Evolutionary conservation across 2,797 vertebrate genomes (phyloP).

Genomic region (Cryptoblepharus egeriae): DNA sequence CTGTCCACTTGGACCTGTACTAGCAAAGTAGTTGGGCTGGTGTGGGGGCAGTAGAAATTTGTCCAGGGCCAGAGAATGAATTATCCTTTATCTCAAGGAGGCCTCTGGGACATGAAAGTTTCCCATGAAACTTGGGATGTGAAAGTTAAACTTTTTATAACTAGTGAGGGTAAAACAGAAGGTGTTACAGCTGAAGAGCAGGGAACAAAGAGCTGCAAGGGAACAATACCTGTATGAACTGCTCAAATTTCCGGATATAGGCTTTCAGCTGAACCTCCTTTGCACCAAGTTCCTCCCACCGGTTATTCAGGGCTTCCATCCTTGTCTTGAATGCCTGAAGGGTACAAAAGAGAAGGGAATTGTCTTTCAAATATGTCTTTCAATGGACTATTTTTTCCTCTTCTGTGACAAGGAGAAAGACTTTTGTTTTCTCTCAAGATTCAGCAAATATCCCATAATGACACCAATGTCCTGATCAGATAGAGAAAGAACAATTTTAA

Average conservation of each 20-base stretch:
- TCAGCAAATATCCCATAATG: background rate
- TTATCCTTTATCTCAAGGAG: too few species aligned
- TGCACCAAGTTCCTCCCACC: constrained; percentile 68
- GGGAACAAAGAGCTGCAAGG: background rate
- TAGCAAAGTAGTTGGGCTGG: too few species aligned
- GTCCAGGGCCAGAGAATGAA: too few species aligned
- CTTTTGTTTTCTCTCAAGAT: background rate
- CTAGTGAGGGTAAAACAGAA: background rate
- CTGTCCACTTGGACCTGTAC: too few species aligned
- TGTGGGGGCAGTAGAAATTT: too few species aligned
- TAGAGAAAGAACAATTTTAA: background rate
- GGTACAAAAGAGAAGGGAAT: background rate
- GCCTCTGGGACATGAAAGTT: too few species aligned
- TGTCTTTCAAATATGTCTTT: too few species aligned
- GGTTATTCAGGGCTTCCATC: constrained; percentile 68
- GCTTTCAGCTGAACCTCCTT: constrained; percentile 71
- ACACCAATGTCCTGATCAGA: background rate
- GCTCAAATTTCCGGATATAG: constrained; percentile 73
- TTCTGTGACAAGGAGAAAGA: background rate
- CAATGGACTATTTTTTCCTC: background rate
- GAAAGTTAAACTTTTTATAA: background rate
- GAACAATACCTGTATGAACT: constrained; percentile 70
- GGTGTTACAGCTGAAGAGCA: background rate
- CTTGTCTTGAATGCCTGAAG: constrained; percentile 59
- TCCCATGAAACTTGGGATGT: too few species aligned